These are phyloP conservation scores for Ctenopoma multispine DNA, from an alignment of 2,797 vertebrate species.

Conservation along the genomic window DNA sequence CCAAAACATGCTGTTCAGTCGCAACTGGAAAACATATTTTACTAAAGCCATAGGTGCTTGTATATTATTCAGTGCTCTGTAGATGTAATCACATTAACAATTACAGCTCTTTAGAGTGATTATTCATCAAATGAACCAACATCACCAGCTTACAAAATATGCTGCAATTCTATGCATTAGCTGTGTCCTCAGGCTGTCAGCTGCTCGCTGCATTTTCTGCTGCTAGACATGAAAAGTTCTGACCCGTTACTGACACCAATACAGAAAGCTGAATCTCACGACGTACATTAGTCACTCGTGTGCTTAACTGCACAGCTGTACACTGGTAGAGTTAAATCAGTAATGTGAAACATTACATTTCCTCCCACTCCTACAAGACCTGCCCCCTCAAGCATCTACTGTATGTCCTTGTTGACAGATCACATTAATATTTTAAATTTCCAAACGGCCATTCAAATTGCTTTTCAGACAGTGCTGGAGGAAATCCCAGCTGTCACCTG, in stretches of 20 bases:
- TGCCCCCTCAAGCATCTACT: no score
- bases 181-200: slow-evolving; percentile 30
- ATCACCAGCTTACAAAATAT: slow-evolving; percentile 38
- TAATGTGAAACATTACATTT: background rate
- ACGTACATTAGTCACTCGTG: slow-evolving; percentile 1
- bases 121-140: background rate
- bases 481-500: no score
- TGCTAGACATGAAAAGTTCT: slow-evolving; percentile 61
- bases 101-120: background rate
- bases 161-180: slow-evolving; percentile 13
- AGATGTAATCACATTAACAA: background rate
- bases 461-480: no score
- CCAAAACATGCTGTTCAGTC: no score
- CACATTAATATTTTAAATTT: no score
- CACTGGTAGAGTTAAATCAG: background rate
- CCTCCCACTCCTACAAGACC: no score
- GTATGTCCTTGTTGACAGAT: no score
- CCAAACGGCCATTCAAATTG: no score
- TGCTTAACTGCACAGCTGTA: background rate
- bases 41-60: no score
- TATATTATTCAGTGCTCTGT: background rate
- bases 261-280: slow-evolving; percentile 32
- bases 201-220: slow-evolving; percentile 57
- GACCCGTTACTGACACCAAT: slow-evolving; percentile 59
- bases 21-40: no score